A percentile compares a stretch with the other conserved stretches of the same genome.
Conservation (phyloP, 2,888 invertebrate species). For the Ephialtes manifestator region DNA sequence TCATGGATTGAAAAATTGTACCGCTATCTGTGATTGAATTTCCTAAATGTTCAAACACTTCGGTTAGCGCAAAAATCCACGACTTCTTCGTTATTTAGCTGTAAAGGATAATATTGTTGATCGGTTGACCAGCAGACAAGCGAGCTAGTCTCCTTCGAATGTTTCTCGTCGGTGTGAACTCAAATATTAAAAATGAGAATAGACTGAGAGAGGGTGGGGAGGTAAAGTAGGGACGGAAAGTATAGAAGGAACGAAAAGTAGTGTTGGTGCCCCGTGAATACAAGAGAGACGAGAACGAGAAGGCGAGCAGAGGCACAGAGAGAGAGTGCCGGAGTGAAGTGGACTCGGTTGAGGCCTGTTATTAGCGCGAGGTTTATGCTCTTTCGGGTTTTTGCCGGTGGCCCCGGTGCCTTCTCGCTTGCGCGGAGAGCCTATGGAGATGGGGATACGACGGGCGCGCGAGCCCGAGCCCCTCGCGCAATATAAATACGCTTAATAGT, state of each 20-base stretch:
- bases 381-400: slow-evolving; percentile 84
- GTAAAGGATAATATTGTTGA: not conserved
- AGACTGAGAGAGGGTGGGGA: slow-evolving; percentile 50
- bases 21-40: not conserved
- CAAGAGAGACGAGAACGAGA: slow-evolving; percentile 71
- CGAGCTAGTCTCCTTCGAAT: slow-evolving; percentile 11
- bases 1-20: too few relatives aligned
- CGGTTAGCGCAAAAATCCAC: not conserved
- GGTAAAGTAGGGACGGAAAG: slow-evolving; percentile 54
- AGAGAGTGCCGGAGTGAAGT: slow-evolving; percentile 74
- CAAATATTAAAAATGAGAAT: slow-evolving; percentile 73
- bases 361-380: slow-evolving; percentile 85
- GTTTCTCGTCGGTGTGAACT: slow-evolving; percentile 65
- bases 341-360: slow-evolving; percentile 83
- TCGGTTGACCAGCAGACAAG: slow-evolving; percentile 4
- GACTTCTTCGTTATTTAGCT: not conserved
- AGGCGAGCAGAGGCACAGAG: slow-evolving; percentile 56
- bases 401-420: slow-evolving; percentile 69
- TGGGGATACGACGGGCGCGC: slow-evolving; percentile 56
- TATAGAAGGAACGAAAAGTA: slow-evolving; percentile 46
- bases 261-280: slow-evolving; percentile 51
- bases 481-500: slow-evolving; percentile 86
- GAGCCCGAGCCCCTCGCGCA: slow-evolving; percentile 76
- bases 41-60: not conserved
- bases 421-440: slow-evolving; percentile 72